phyloP scores from a whole-genome alignment of 2,113 vertebrate species.

The Heterochromis multidens region DNA sequence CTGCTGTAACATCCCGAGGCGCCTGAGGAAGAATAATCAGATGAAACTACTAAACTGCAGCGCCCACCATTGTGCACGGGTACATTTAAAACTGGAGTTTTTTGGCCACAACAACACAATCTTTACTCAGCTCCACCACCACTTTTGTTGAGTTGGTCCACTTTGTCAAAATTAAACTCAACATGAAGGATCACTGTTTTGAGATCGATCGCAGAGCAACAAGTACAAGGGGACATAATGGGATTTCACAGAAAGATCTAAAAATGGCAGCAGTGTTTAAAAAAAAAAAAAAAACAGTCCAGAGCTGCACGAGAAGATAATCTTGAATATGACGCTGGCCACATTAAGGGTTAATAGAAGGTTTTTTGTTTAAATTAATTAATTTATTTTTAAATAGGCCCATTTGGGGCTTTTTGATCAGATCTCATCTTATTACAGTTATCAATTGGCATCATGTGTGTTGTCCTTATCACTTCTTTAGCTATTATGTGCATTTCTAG shows the following conservation, averaged over 20 bases:
- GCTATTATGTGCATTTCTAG: not conserved
- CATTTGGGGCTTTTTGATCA: not conserved
- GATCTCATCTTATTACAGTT: not conserved
- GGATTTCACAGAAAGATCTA: not conserved
- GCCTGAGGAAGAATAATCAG: no score
- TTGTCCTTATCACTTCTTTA: not conserved
- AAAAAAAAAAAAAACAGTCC: not conserved
- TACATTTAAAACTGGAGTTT: no score
- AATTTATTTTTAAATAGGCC: no score
- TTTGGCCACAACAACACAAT: not conserved
- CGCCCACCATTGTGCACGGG: no score
- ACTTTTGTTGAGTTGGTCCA: not conserved
- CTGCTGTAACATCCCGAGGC: no score
- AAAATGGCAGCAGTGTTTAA: no score
- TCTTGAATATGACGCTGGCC: not conserved
- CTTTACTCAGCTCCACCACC: not conserved
- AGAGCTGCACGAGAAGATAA: not conserved
- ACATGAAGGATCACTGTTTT: not conserved
- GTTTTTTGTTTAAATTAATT: no score
- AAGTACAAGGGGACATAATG: not conserved
- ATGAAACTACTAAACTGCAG: no score
- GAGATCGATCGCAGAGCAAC: no score
- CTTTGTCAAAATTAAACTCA: not conserved
- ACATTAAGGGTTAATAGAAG: no score
- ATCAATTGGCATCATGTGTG: not conserved